Evolutionary conservation across 2,888 invertebrate species (phyloP).

Genomic region (Pyrgus malvae): DNA sequence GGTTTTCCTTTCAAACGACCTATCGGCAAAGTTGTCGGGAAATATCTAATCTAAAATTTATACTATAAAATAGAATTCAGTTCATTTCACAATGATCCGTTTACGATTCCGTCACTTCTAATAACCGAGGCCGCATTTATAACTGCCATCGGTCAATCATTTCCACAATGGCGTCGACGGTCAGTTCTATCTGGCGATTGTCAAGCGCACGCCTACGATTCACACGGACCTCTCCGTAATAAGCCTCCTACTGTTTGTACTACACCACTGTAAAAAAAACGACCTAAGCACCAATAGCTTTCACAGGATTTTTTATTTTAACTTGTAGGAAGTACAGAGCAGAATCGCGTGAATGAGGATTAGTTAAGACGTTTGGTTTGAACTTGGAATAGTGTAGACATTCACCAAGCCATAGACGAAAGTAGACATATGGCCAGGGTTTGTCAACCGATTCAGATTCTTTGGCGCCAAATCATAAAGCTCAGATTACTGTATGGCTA

Average conservation of each 20-base stretch:
- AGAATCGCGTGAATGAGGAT: neutral
- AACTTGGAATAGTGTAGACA: neutral
- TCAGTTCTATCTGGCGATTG: constrained; percentile 41
- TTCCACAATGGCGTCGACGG: constrained; percentile 41
- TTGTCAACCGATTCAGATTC: neutral
- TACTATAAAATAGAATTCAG: no score
- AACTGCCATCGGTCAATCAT: constrained; percentile 44
- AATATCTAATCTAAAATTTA: no score
- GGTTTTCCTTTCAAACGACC: no score
- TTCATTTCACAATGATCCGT: neutral
- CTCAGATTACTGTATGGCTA: constrained; percentile 20
- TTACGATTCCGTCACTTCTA: constrained; percentile 2
- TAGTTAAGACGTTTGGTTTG: neutral
- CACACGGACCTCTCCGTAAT: constrained; percentile 44
- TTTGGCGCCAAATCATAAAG: neutral
- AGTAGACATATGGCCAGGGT: neutral
- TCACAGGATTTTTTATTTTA: constrained; percentile 8
- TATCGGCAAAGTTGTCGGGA: no score
- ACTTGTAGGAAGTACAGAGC: neutral
- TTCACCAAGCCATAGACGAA: constrained; percentile 14
- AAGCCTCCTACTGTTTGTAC: constrained; percentile 47
- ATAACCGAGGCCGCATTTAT: constrained; percentile 7
- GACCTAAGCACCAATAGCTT: neutral
- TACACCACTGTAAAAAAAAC: neutral
- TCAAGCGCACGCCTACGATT: constrained; percentile 45